These are phyloP conservation scores for Lysandra coridon DNA, from an alignment of 2,888 invertebrate species.

Conservation along the genomic window DNA sequence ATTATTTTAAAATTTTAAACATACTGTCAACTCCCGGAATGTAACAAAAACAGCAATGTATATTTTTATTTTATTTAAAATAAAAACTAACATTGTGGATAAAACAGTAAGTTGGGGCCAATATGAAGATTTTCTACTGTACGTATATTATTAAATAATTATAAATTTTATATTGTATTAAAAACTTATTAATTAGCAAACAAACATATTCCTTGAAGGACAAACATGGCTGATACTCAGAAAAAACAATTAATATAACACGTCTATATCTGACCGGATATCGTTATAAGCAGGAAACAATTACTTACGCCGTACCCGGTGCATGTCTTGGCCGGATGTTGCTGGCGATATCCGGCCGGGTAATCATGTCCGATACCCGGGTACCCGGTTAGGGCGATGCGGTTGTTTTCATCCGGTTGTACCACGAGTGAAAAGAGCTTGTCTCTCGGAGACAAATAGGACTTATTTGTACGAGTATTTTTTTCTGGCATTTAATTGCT, in stretches of 20 bases:
- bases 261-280: conserved; percentile 31
- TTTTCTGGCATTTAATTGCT: too few species aligned
- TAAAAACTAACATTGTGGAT: too few species aligned
- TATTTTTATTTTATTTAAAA: too few species aligned
- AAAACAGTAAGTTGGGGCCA: too few species aligned
- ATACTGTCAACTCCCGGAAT: too few species aligned
- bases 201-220: background rate
- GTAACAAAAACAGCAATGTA: too few species aligned
- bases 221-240: background rate
- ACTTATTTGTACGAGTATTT: background rate
- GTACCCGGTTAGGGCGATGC: conserved; percentile 19
- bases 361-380: conserved; percentile 54
- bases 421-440: background rate
- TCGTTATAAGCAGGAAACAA: conserved; percentile 44
- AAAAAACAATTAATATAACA: conserved; percentile 26
- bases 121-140: too few species aligned
- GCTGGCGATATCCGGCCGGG: conserved; percentile 63
- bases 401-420: background rate
- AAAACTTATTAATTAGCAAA: too few species aligned
- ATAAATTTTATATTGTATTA: too few species aligned
- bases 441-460: background rate
- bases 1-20: too few species aligned
- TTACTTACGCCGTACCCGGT: conserved; percentile 36
- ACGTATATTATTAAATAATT: too few species aligned
- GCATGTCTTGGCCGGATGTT: conserved; percentile 37